Evolutionary conservation across 1,140 invertebrate genomes (phyloP), one percentile per base, ranked within the genome.

Genomic region (Atopsyche davidsoni): DNA sequence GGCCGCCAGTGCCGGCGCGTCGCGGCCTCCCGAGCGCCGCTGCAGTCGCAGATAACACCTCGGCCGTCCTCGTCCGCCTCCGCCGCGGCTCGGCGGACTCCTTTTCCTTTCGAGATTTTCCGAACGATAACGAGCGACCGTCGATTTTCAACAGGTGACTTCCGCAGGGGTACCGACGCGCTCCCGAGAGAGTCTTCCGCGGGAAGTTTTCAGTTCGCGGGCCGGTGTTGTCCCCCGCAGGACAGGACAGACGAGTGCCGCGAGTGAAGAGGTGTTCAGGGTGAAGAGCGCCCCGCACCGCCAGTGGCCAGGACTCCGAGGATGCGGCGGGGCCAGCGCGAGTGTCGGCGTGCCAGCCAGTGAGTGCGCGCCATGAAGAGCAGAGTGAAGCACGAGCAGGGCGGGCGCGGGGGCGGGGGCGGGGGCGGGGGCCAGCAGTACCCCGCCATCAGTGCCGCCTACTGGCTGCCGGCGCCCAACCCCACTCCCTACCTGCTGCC

Each of bases 361-460:
- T 6, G 24, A 28, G 24, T 28, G 24, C 42, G 42, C 42, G 21
- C 57, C 41, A 64, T 63, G 61, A 67, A 66, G 54, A 63, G 62
- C 51, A 60, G 59, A 57, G 40, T 59, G 51, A 59, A 58, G 50
- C 42, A 66, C 66, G 61, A 64, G 66, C 63, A 67, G 66, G 65
- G 59, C 61, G 60, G 64, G 59, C 58, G 64, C 56, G 51, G 63
- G 61, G 60, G 58, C 63, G 18, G 28, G 24, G 31, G 23, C 47
- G 56, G 57, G 64, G 64, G 62, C 73, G 40, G 46, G 11, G 55
- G 59, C 51, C 65, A 64, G 60, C 74, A 73, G 63, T 87, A 86
- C 74, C 84, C 84, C 60, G 77, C 84, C 53, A 87, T 87, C 72
- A 85, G 80, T 70, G 80, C 83, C 62, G 80, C 83, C 62, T 87